phyloP scores from a whole-genome alignment of 2,888 invertebrate genomes.

The Drosophila pullipes region DNA sequence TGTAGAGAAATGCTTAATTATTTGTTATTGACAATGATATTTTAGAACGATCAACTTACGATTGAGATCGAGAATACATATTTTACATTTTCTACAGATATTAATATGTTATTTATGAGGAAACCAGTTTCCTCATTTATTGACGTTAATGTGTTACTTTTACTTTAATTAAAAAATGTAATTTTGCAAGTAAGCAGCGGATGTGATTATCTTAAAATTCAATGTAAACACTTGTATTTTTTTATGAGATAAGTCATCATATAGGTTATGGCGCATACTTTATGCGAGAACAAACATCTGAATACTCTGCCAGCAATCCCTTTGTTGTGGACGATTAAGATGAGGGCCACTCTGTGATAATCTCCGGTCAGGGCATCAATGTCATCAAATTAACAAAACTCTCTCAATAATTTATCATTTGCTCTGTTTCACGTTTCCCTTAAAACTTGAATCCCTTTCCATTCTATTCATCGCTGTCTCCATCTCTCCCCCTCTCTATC shows the following conservation, averaged over 20 bases:
- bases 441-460: constrained; percentile 44
- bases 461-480: constrained; percentile 14
- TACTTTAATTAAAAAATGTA: neutral
- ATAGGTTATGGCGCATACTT: neutral
- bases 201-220: neutral
- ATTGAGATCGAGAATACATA: neutral
- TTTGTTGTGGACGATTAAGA: constrained; percentile 22
- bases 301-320: constrained; percentile 3
- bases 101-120: neutral
- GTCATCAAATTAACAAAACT: constrained; percentile 84
- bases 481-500: constrained; percentile 4
- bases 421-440: constrained; percentile 61
- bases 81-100: neutral
- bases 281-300: neutral
- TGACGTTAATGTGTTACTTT: neutral
- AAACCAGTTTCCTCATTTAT: neutral
- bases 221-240: neutral
- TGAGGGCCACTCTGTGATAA: constrained; percentile 57
- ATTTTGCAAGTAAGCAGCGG: neutral
- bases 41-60: neutral
- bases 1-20: neutral
- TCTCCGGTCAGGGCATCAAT: constrained; percentile 76
- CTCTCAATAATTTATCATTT: constrained; percentile 84
- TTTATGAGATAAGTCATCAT: neutral
- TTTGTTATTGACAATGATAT: neutral